phyloP scores from a whole-genome alignment of 2,113 vertebrate species.

The Climacteris rufus region DNA sequence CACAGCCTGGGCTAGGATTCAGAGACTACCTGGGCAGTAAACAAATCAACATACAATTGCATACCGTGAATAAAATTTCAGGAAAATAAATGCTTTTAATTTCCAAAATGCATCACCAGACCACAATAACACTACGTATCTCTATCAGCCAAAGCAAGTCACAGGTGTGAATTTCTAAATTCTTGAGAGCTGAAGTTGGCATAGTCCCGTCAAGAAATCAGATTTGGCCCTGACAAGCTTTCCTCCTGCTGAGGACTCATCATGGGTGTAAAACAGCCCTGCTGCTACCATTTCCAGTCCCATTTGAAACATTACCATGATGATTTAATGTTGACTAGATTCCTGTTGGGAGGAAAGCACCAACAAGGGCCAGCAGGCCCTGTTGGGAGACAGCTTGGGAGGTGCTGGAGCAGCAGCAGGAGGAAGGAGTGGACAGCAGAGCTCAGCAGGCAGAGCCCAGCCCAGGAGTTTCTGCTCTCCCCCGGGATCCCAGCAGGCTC shows the following conservation, averaged over 20 bases:
- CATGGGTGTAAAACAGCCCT: background rate
- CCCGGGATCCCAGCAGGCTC: background rate
- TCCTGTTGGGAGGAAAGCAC: background rate
- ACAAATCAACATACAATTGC: background rate
- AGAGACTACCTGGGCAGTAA: background rate
- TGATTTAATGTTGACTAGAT: background rate
- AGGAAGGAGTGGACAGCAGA: fast-evolving
- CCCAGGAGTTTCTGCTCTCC: background rate
- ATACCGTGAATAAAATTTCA: background rate
- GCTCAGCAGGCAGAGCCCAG: background rate
- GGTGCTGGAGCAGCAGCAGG: background rate
- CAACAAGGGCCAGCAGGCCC: background rate
- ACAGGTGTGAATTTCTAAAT: background rate
- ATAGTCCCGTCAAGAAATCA: background rate
- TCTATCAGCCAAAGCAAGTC: background rate
- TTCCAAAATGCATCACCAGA: background rate
- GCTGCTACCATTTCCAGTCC: background rate
- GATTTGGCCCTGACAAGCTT: background rate
- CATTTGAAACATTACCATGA: background rate
- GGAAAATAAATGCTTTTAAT: background rate
- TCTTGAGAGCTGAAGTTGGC: background rate
- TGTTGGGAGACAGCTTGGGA: background rate
- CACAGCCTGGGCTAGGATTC: background rate
- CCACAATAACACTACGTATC: background rate
- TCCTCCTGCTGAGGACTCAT: background rate